phyloP scores from a whole-genome alignment of 2,797 vertebrate genomes.

The Chromobotia macracanthus region DNA sequence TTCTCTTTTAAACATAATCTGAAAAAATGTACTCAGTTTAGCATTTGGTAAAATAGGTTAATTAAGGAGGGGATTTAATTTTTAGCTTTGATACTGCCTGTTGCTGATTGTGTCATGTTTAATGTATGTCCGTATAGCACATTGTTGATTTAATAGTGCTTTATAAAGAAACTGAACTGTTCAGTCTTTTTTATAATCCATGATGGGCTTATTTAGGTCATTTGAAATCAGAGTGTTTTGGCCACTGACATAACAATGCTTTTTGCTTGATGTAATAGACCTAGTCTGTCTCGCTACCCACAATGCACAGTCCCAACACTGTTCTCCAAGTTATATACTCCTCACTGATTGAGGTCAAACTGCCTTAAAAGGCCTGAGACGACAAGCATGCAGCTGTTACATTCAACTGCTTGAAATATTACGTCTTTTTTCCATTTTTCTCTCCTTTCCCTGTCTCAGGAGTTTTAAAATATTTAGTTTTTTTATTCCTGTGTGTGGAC shows the following conservation, averaged over 20 bases:
- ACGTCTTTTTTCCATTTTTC: slow-evolving; percentile 53
- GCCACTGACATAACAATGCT: slow-evolving; percentile 61
- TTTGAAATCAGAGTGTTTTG: slow-evolving; percentile 59
- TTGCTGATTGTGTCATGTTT: too few species aligned
- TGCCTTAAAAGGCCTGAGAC: slow-evolving; percentile 61
- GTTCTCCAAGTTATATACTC: slow-evolving; percentile 65
- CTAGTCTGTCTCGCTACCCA: slow-evolving; percentile 60
- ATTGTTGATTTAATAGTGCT: too few species aligned
- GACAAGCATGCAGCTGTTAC: slow-evolving; percentile 54
- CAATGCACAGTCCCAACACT: slow-evolving; percentile 60
- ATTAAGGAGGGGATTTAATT: too few species aligned
- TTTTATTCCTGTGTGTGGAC: not conserved
- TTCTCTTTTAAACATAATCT: too few species aligned
- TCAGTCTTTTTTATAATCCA: slow-evolving; percentile 47
- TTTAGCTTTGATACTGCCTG: too few species aligned
- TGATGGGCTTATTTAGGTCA: slow-evolving; percentile 73
- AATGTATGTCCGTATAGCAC: too few species aligned
- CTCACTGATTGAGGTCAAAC: slow-evolving; percentile 55
- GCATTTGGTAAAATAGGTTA: too few species aligned
- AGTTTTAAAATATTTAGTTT: not conserved
- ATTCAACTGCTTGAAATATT: slow-evolving; percentile 54
- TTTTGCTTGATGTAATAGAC: slow-evolving; percentile 59
- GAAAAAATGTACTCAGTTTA: too few species aligned
- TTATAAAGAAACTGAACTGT: not conserved
- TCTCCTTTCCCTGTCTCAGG: slow-evolving; percentile 44